Conservation (phyloP, 2,888 invertebrate genomes). For the Rotaria sp. region DNA sequence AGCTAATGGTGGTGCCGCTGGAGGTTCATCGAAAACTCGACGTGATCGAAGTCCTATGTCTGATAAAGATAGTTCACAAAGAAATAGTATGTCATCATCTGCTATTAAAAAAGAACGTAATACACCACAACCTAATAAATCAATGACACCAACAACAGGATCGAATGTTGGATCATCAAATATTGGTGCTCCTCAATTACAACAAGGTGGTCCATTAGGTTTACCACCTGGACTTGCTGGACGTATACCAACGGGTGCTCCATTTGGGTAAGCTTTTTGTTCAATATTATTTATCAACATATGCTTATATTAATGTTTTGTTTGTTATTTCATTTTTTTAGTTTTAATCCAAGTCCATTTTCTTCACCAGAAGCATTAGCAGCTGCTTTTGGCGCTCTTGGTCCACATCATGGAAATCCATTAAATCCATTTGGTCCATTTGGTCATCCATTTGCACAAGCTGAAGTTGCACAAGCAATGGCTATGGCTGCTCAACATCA, state of each 20-base stretch:
- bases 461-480: constrained; percentile 50
- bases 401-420: neutral
- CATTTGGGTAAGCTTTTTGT: neutral
- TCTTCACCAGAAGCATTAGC: constrained; percentile 19
- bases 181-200: neutral
- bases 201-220: neutral
- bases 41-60: constrained; percentile 23
- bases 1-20: neutral
- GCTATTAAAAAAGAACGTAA: neutral
- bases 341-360: neutral
- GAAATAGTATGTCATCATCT: neutral
- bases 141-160: constrained; percentile 1
- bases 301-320: neutral
- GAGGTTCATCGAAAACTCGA: neutral
- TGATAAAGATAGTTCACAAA: constrained; percentile 4
- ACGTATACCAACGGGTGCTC: neutral
- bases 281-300: neutral
- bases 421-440: neutral
- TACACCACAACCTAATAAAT: constrained; percentile 9
- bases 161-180: neutral
- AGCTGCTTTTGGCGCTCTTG: constrained; percentile 26
- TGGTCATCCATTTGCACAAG: neutral
- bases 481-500: constrained; percentile 23
- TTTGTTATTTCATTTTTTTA: neutral
- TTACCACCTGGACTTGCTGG: neutral